Conservation (phyloP, 2,113 vertebrate species). For the Perca flavescens region DNA sequence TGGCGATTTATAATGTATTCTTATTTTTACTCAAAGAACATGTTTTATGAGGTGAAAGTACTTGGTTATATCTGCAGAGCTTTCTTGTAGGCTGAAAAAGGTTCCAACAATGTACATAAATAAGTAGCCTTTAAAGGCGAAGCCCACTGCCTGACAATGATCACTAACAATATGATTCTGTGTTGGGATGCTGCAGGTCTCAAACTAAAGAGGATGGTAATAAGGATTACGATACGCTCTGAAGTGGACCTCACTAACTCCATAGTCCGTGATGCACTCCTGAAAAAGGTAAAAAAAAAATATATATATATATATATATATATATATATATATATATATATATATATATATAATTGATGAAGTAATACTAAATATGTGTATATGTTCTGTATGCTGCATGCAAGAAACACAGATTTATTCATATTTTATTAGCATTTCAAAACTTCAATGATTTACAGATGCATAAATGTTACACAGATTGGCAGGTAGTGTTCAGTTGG, state of each 20-base stretch:
- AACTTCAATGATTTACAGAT: neutral
- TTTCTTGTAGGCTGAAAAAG: too few species aligned
- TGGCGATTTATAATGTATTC: too few species aligned
- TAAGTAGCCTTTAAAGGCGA: too few species aligned
- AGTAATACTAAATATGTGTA: too few species aligned
- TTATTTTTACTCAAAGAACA: too few species aligned
- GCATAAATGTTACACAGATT: neutral
- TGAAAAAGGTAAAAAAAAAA: conserved; percentile 32
- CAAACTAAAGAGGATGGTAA: conserved; percentile 30
- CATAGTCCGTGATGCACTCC: neutral
- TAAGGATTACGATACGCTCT: conserved; percentile 36
- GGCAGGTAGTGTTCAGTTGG: neutral
- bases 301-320: neutral
- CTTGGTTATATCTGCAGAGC: too few species aligned
- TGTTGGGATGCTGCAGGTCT: conserved; percentile 34
- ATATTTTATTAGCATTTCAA: neutral
- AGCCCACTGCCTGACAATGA: neutral
- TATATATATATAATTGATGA: neutral
- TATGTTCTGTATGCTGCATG: too few species aligned
- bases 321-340: neutral
- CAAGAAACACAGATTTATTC: too few species aligned
- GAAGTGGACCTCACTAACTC: neutral
- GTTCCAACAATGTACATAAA: too few species aligned
- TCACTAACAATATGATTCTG: neutral
- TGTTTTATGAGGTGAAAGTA: too few species aligned